Percentiles rank a stretch among this genome's conserved stretches.
These are phyloP conservation scores for Sarcoramphus papa DNA, from an alignment of 2,797 vertebrate species.

Conservation along the genomic window DNA sequence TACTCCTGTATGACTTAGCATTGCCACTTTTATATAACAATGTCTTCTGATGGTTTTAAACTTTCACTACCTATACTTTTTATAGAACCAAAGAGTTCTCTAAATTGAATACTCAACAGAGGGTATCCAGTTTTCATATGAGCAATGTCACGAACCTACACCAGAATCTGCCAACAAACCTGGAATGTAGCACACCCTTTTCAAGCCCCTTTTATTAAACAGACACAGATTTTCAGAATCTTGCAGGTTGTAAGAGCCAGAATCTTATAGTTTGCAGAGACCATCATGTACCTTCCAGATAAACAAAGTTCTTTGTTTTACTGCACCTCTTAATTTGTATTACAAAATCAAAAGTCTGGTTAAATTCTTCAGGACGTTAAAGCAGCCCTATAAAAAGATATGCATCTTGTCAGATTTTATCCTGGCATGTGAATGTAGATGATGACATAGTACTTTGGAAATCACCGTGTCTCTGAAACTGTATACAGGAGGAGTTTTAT, in stretches of 20 bases:
- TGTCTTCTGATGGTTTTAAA: neutral
- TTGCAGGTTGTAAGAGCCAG: neutral
- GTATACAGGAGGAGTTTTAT: accelerated
- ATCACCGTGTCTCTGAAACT: neutral
- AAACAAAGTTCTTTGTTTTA: neutral
- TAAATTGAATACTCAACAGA: neutral
- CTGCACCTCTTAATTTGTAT: neutral
- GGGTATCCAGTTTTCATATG: neutral
- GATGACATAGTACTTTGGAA: neutral
- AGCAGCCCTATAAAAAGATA: neutral
- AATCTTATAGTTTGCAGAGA: neutral
- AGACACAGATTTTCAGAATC: neutral
- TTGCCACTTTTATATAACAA: neutral
- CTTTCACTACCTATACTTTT: neutral
- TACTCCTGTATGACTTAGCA: neutral
- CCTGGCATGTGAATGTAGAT: neutral
- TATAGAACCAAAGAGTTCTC: neutral
- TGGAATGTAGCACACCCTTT: neutral
- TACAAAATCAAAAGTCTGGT: neutral
- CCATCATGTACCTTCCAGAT: neutral
- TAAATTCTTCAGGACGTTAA: neutral
- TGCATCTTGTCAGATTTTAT: neutral
- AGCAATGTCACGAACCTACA: neutral
- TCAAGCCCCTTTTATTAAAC: neutral
- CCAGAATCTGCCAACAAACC: neutral